A percentile compares a stretch with the other conserved stretches of the same genome.
These are phyloP conservation scores for Montipora capitata DNA, from an alignment of 92 coral and sea anemone species.

Conservation along the genomic window DNA sequence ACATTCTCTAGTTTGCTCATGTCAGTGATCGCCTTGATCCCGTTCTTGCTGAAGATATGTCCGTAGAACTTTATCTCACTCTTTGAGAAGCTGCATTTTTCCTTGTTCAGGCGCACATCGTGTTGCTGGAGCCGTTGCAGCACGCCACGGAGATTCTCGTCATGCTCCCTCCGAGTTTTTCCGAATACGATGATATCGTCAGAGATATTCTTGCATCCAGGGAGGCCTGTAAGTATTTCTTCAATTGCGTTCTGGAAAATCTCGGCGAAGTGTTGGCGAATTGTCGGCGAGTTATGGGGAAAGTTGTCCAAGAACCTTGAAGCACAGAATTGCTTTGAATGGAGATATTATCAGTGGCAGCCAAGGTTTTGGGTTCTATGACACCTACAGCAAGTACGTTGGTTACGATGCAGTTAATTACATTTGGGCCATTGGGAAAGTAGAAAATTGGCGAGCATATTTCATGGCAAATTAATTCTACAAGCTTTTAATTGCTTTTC, in stretches of 20 bases:
- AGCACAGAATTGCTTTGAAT: too few species aligned
- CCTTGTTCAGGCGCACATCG: constrained; percentile 75
- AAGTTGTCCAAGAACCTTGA: too few species aligned
- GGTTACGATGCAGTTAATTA: too few species aligned
- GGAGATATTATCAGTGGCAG: too few species aligned
- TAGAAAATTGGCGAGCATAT: too few species aligned
- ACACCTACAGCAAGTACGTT: too few species aligned
- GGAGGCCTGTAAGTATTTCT: not conserved
- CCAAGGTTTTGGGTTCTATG: too few species aligned
- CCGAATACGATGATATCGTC: constrained; percentile 36
- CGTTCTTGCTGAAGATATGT: constrained; percentile 51
- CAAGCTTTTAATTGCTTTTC: too few species aligned
- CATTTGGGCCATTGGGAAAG: too few species aligned
- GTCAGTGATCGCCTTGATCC: constrained; percentile 57
- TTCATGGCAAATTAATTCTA: too few species aligned
- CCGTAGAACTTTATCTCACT: constrained; percentile 24
- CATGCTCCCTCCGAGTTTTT: constrained; percentile 32
- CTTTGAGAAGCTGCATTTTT: constrained; percentile 71
- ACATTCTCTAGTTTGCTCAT: constrained; percentile 36
- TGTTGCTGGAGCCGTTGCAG: constrained; percentile 62
- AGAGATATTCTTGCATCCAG: constrained; percentile 66
- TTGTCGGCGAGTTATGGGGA: too few species aligned
- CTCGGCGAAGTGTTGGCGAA: not conserved
- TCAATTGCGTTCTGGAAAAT: not conserved
- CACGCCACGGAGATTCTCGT: constrained; percentile 60